Evolutionary conservation across 2,797 vertebrate genomes (phyloP).

Genomic region (Smutsia temminckii): DNA sequence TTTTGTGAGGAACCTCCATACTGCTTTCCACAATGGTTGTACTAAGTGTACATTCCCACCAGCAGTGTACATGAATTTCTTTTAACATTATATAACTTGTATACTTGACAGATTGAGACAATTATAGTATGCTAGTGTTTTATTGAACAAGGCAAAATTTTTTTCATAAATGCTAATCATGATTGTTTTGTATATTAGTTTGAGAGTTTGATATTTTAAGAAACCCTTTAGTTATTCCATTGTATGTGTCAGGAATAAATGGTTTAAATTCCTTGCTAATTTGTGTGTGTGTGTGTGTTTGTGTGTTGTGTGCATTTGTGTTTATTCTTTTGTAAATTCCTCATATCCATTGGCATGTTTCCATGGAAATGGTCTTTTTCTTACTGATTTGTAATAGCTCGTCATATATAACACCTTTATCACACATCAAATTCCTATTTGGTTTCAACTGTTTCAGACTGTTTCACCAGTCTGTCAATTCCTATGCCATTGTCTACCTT

Average conservation of each 20-base stretch:
- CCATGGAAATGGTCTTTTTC: background rate
- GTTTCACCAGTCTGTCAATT: background rate
- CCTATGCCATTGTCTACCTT: background rate
- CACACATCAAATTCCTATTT: background rate
- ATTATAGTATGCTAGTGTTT: background rate
- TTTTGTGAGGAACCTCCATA: no score
- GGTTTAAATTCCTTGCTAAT: background rate
- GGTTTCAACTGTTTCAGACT: background rate
- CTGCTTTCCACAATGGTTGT: no score
- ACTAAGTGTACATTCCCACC: no score
- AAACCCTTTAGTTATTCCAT: background rate
- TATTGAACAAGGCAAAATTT: constrained; percentile 48
- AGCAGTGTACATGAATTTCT: background rate
- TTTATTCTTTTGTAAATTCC: background rate
- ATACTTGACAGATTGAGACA: constrained; percentile 41
- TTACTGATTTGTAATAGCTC: background rate
- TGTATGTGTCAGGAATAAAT: background rate
- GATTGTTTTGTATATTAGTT: background rate
- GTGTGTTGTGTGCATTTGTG: background rate
- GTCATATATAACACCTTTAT: background rate
- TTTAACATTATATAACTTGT: constrained; percentile 58
- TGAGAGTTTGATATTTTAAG: constrained; percentile 26
- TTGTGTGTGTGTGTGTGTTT: background rate
- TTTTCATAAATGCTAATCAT: constrained; percentile 38
- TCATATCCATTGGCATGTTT: background rate